Evolutionary conservation across 2,113 vertebrate species (phyloP), one percentile per base, ranked within the genome.

Genomic region (Petaurus breviceps): DNA sequence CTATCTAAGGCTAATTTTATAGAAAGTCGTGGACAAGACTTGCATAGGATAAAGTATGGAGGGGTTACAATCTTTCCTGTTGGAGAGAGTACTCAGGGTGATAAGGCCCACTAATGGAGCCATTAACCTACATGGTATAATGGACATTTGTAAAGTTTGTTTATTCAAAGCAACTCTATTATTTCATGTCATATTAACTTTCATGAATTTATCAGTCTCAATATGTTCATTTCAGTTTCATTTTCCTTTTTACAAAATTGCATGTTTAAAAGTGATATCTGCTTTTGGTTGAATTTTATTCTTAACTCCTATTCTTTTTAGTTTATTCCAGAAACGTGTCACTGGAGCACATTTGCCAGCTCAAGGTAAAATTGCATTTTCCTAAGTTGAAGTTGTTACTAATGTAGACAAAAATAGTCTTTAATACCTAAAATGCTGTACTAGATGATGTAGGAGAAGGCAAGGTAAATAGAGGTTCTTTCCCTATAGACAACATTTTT

Each of bases 321-420:
- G 99, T 93, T 96, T 98, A 96, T 99, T 99, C 97, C 99, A 99
- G 91, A 93, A 91, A 37, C 98, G 98, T 95, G 97, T 98, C 22
- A 91, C 95, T 7, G 97, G 95, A 92, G 90, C 77, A 77, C 98
- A 96, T 94, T 51, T 96, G 1, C 50, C 95, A 43, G 61, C 46
- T 55, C 77, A 98, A 97, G 98, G 99, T 99, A 94, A 98, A 98
- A 90, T 90, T 84, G 94, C 68, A 28, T 16, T 97, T 93, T 92
- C 28, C 53, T 51, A 94, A 95, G 7, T 93, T 51, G 90, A 49
- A 84, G 89, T 92, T 92, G 9, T 93, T 95, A 57, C 31, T 91
- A 61, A 91, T 93, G 97, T 93, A 84, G n/a, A 23, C 19, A 43
- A 22, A 84, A 84, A 84, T 84, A 43, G 9, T 94, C n/a, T 95